Conservation (phyloP, 2,797 vertebrate genomes). For the Silurus lanzhouensis region DNA sequence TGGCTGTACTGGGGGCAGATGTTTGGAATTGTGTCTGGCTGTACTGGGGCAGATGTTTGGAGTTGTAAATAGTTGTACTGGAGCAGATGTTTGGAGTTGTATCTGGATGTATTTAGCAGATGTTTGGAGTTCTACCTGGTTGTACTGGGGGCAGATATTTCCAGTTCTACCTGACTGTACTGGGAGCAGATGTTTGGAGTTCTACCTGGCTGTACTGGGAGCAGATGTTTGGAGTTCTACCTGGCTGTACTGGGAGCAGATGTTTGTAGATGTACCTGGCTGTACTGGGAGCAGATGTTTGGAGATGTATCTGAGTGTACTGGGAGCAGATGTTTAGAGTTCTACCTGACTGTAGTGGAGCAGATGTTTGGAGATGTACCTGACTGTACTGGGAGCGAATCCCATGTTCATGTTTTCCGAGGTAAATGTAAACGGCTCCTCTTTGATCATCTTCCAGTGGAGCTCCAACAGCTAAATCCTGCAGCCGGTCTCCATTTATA, state of each 20-base stretch:
- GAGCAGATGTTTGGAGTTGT: background rate
- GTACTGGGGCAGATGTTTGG: background rate
- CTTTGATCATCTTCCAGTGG: slow-evolving; percentile 77
- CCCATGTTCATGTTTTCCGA: slow-evolving; percentile 66
- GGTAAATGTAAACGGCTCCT: slow-evolving; percentile 84
- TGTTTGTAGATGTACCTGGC: background rate
- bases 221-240: slow-evolving; percentile 59
- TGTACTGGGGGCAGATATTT: background rate
- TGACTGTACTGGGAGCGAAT: slow-evolving; percentile 70
- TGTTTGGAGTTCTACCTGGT: slow-evolving; percentile 58
- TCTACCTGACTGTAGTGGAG: slow-evolving; percentile 19
- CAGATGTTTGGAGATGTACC: slow-evolving; percentile 64
- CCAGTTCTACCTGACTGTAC: slow-evolving; percentile 21
- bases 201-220: background rate
- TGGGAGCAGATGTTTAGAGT: background rate
- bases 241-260: slow-evolving; percentile 68
- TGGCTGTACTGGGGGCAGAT: background rate
- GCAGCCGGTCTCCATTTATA: slow-evolving; percentile 79
- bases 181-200: background rate
- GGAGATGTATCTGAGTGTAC: background rate
- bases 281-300: background rate
- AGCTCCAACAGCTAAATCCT: slow-evolving; percentile 83
- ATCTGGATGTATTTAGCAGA: background rate
- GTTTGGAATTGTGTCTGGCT: background rate
- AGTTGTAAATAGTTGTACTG: slow-evolving; percentile 16